phyloP scores from a whole-genome alignment of 2,113 vertebrate genomes.

The Synchiropus splendidus region DNA sequence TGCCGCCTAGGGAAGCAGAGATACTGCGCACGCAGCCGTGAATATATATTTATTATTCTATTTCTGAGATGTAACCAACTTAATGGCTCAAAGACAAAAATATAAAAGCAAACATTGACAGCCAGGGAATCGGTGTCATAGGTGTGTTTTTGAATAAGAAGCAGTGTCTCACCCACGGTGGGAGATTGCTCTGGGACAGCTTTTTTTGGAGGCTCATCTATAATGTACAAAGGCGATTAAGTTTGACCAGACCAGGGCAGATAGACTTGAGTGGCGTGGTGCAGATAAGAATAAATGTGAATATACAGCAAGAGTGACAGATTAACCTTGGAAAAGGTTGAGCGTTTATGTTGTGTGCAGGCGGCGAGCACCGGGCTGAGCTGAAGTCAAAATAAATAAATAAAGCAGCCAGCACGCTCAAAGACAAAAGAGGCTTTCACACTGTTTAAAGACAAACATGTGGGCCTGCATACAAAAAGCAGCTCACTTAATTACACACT shows the following conservation, averaged over 20 bases:
- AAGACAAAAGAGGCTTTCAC: not conserved
- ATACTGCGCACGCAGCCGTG: constrained; percentile 15
- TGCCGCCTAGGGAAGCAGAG: constrained; percentile 15
- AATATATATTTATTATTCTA: constrained; percentile 14
- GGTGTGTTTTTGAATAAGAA: constrained; percentile 13
- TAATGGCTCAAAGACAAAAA: constrained; percentile 22
- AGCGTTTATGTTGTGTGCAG: constrained; percentile 45
- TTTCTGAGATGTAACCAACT: constrained; percentile 23
- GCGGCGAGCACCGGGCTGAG: constrained; percentile 19
- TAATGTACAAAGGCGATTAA: constrained; percentile 69
- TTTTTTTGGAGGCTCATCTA: constrained; percentile 56
- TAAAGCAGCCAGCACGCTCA: no score
- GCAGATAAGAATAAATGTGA: constrained; percentile 73
- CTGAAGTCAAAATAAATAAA: constrained; percentile 4
- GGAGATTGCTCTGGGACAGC: constrained; percentile 16
- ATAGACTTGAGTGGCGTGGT: constrained; percentile 61
- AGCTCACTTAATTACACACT: not conserved
- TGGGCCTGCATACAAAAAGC: constrained; percentile 1
- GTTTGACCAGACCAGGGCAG: constrained; percentile 50
- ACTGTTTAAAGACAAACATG: constrained; percentile 5
- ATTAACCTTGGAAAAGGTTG: constrained; percentile 73
- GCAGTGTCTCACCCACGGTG: constrained; percentile 3
- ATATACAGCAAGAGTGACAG: constrained; percentile 69
- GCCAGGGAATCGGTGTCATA: constrained; percentile 10
- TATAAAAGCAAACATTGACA: constrained; percentile 29